Conservation (phyloP, 2,888 invertebrate species). For the Noctua janthe region DNA sequence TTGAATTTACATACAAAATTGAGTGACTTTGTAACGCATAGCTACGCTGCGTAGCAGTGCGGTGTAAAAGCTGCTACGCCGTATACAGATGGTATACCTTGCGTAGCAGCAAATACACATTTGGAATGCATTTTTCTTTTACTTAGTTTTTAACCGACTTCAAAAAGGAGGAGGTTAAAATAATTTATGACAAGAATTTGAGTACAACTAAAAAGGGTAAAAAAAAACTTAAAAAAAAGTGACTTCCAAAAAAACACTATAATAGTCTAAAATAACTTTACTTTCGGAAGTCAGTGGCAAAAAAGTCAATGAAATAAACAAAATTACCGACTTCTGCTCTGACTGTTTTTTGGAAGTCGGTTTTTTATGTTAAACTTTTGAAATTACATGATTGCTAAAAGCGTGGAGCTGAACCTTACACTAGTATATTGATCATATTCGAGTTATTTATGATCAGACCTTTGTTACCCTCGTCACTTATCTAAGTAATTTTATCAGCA, state of each 20-base stretch:
- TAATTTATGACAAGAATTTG: no score
- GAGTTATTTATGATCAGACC: constrained; percentile 13
- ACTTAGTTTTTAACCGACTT: not conserved
- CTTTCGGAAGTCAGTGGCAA: no score
- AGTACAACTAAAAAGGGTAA: no score
- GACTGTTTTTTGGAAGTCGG: no score
- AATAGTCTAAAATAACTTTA: no score
- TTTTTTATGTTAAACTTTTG: no score
- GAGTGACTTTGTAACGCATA: not conserved
- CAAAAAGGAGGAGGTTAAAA: no score
- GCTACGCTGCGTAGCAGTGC: not conserved
- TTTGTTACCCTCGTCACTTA: constrained; percentile 29
- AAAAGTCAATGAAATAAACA: no score
- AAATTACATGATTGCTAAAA: not conserved
- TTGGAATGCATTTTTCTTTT: not conserved
- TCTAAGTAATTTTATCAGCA: constrained; percentile 36
- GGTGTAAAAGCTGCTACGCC: constrained; percentile 11
- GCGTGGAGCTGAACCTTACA: not conserved
- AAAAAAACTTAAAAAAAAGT: no score
- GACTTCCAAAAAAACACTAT: no score
- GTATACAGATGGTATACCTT: not conserved
- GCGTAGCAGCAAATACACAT: not conserved
- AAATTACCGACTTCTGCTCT: no score
- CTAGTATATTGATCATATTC: not conserved
- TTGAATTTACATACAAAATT: not conserved